Conservation (phyloP, 1,140 invertebrate species). For the Diabrotica undecimpunctata region DNA sequence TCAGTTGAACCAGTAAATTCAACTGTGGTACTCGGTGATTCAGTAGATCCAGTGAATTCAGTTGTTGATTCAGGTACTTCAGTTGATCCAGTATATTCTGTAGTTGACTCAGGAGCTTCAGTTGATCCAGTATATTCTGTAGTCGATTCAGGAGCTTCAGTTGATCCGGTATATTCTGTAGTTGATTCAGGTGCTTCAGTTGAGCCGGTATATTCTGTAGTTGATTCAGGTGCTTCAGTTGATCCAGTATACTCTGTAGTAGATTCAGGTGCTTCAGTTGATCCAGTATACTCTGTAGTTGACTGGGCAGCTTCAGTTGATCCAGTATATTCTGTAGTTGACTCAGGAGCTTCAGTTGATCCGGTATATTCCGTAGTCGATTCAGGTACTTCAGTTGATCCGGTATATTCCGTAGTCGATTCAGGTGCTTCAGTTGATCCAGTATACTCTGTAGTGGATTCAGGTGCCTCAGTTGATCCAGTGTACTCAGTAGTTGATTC, state of each 20-base stretch:
- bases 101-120: not conserved
- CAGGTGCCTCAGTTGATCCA: constrained; percentile 18
- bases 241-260: constrained; percentile 24
- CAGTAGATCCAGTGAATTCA: constrained; percentile 28
- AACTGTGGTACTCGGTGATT: constrained; percentile 13
- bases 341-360: not conserved
- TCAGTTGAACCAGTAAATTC: constrained; percentile 23
- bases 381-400: not conserved
- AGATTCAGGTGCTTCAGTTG: constrained; percentile 13
- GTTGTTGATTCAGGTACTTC: constrained; percentile 10
- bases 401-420: not conserved
- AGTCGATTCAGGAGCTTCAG: not conserved
- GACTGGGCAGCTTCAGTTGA: constrained; percentile 4
- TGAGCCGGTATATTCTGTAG: constrained; percentile 16
- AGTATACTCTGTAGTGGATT: not conserved
- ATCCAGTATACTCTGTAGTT: constrained; percentile 20
- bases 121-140: constrained; percentile 4
- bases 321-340: not conserved
- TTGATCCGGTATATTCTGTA: not conserved
- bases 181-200: constrained; percentile 21
- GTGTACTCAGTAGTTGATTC: not conserved
- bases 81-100: not conserved
- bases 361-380: not conserved
- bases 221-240: constrained; percentile 16
- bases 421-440: not conserved